Base-by-base conservation (phyloP, 2,797 vertebrate species). In the Numenius phaeopus region DNA sequence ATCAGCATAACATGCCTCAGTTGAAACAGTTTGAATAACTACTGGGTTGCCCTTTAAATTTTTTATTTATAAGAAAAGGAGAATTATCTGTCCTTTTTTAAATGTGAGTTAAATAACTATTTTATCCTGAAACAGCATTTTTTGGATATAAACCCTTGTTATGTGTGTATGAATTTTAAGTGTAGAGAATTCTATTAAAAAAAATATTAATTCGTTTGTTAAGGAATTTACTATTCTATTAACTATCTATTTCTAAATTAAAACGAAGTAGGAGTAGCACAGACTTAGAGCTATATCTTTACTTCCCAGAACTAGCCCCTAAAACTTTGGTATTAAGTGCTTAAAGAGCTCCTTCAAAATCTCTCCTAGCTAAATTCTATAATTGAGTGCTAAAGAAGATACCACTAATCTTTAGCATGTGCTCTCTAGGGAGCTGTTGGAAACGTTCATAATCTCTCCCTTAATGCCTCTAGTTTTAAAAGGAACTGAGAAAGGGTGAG, bases 1-100 rank as follows among this genome's bases (percentile, higher is more conserved):
- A 97, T 97, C 95, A 97, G 65, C 58, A 66, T 95, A 97, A 95
- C 78, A 94, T 89, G 49, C 66, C 39, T 97, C 87, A 93, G 55
- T 91, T 97, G 95, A 97, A 94, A 93, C 77, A 90, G 61, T 90
- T 91, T 67, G 81, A 94, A 82, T 97, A 97, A 94, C 92, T 96
- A 72, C 83, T 88, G 70, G 27, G 42, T 94, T 95, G n/a, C 87
- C 89, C 85, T 96, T 97, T 91, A 96, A 94, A 95, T 97, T 95
- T 72, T 90, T 11, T 54, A 67, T 93, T 91, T 94, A 91, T 89
- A 97, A 92, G 80, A 70, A 96, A 94, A 94, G 77, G 37, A 52
- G 27, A 96, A 89, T 78, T 87, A 82, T 87, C 70, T 97, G 44
- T 86, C 47, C 52, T 89, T 72, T 83, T 89, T 34, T 27, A 49